Evolutionary conservation across 1,140 invertebrate genomes (phyloP), one percentile per base, ranked within the genome.

Genomic region (Archivesica marissinica): DNA sequence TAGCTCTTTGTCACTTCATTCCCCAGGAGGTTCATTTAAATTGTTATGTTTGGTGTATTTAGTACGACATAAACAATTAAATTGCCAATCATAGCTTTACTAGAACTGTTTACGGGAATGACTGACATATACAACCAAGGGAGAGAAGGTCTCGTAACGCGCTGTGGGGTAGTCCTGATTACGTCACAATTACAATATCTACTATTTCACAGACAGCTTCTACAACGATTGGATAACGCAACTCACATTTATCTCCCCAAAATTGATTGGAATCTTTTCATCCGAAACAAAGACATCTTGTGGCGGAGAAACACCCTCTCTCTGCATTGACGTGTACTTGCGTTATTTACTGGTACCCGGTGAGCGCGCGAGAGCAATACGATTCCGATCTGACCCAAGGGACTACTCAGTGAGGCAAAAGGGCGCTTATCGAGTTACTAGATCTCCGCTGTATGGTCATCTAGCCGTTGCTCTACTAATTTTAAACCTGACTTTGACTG

Each of bases 281-380:
- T 33, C 23, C 39, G 41, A 72, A 72, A 72, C 68, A 72, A 72
- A 72, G 68, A 72, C 68, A 50, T 72, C 68, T 72, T 72, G 44
- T 52, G 68, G 68, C 68, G 68, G n/a, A 72, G 41, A 25, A 44
- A 72, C 50, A 72, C 41, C 30, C 50, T 17, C n/a, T 52, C 68
- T 72, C 39, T 11, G 39, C 23, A 44, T 44, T 72, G 68, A 72
- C 68, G 68, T 28, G 44, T 17, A 50, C 6, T 2, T 44, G 33
- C 68, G 68, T 72, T 52, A 72, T 72, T 72, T 72, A 72, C 68
- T 72, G 41, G 68, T 72, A 72, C 68, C 68, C 68, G 41, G 68
- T 56, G 74, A 15, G 74, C 47, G 25, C 74, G 50, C 20, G 33
- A 41, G 47, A 75, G 33, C 54, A 76, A 56, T 76, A 76, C 56